These are phyloP conservation scores for Monochamus saltuarius DNA, from an alignment of 1,140 invertebrate species.

Conservation along the genomic window DNA sequence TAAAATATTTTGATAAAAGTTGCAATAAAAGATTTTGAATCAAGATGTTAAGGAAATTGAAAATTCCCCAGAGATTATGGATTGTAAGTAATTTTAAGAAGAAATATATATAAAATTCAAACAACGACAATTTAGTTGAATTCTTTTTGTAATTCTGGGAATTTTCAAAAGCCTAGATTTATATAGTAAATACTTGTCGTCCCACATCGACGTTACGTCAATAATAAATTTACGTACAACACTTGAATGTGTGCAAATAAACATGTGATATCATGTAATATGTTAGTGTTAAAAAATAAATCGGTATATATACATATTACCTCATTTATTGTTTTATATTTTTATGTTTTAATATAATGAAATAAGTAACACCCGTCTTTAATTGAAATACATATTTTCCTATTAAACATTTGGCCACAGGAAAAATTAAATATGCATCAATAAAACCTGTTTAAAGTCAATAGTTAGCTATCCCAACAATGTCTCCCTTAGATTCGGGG, in stretches of 20 bases:
- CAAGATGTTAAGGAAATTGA: conserved; percentile 1
- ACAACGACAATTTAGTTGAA: conserved; percentile 8
- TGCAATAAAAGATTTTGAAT: conserved; percentile 45
- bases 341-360: conserved; percentile 49
- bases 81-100: no score
- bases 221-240: conserved; percentile 53
- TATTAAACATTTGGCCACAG: no score
- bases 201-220: conserved; percentile 53
- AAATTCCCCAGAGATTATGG: no score
- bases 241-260: conserved; percentile 53
- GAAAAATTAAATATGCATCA: no score
- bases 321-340: conserved; percentile 50
- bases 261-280: conserved; percentile 55
- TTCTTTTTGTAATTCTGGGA: not conserved
- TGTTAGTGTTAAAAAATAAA: conserved; percentile 55
- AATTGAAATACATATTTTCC: conserved; percentile 1
- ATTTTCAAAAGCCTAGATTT: conserved; percentile 13
- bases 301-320: conserved; percentile 54
- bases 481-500: no score
- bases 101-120: not conserved
- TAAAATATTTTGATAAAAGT: conserved; percentile 51
- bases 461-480: no score
- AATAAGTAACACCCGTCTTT: conserved; percentile 26
- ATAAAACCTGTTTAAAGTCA: no score
- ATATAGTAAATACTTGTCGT: conserved; percentile 36